These are phyloP conservation scores for Drosophila tani DNA, from an alignment of 1,140 invertebrate genomes.

Conservation along the genomic window DNA sequence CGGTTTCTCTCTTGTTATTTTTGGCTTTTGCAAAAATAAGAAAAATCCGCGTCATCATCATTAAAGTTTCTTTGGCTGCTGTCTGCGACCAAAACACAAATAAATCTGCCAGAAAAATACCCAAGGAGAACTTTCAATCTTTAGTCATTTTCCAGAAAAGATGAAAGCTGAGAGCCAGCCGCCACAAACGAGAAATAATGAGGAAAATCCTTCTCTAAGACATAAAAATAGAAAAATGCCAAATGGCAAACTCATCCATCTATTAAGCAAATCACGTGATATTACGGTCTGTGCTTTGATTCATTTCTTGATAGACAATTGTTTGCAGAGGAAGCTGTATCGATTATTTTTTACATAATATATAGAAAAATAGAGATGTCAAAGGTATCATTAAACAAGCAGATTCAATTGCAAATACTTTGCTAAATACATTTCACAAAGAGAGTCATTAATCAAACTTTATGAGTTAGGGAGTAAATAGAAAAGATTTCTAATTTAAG, in stretches of 20 bases:
- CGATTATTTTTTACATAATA: neutral
- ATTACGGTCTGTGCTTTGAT: conserved; percentile 1
- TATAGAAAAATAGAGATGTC: conserved; percentile 15
- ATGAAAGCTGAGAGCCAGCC: conserved; percentile 2
- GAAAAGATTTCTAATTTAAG: neutral
- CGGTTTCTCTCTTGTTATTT: conserved; percentile 53
- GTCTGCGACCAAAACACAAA: conserved; percentile 39
- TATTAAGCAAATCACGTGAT: conserved; percentile 14
- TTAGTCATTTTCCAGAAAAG: conserved; percentile 29
- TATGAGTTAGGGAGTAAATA: neutral
- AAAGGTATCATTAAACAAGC: conserved; percentile 11
- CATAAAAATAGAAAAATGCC: conserved; percentile 16
- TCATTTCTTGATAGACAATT: neutral
- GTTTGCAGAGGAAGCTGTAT: neutral
- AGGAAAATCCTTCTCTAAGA: conserved; percentile 19
- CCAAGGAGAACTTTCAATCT: conserved; percentile 36
- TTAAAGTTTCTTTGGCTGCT: conserved; percentile 54
- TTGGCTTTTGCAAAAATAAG: conserved; percentile 43
- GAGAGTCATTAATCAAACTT: conserved; percentile 18
- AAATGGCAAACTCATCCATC: conserved; percentile 8
- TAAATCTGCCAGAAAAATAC: conserved; percentile 28
- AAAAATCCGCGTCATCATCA: conserved; percentile 70
- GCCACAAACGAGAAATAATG: conserved; percentile 14
- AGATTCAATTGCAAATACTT: conserved; percentile 7
- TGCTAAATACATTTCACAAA: conserved; percentile 1